These are phyloP conservation scores for Limosa lapponica DNA, from an alignment of 2,797 vertebrate genomes.

Conservation along the genomic window DNA sequence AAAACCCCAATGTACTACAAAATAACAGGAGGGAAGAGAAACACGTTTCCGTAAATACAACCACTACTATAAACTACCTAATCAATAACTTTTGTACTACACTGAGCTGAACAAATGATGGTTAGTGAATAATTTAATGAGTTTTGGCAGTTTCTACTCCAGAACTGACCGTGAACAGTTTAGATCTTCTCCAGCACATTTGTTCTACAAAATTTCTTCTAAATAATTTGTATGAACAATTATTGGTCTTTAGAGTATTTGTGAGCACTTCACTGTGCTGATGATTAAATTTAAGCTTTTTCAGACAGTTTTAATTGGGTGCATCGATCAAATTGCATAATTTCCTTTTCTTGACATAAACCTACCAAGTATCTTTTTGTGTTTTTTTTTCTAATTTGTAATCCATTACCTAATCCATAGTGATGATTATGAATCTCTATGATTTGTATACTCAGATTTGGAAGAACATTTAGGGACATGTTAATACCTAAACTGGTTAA, in stretches of 20 bases:
- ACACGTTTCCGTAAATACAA: not conserved
- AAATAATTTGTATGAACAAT: conserved; percentile 16
- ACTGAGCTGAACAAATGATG: not conserved
- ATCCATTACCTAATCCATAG: not conserved
- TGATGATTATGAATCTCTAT: not conserved
- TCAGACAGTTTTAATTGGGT: not conserved
- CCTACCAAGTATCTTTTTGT: not conserved
- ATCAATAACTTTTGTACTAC: conserved; percentile 13
- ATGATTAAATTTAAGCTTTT: conserved; percentile 6
- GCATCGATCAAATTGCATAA: not conserved
- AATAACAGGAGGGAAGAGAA: not conserved
- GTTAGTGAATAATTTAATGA: conserved; percentile 30
- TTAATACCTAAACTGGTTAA: not conserved
- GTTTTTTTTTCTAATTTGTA: not conserved
- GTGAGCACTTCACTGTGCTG: not conserved
- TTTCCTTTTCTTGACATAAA: not conserved
- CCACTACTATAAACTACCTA: not conserved
- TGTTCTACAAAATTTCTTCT: not conserved
- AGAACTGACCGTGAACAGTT: not conserved
- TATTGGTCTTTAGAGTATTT: not conserved
- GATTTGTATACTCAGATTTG: not conserved
- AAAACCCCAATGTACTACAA: not conserved
- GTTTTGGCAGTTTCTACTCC: not conserved
- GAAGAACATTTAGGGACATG: not conserved
- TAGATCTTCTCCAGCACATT: not conserved